These are phyloP conservation scores for Temnothorax curvispinosus DNA, from an alignment of 1,140 invertebrate species.

Conservation along the genomic window DNA sequence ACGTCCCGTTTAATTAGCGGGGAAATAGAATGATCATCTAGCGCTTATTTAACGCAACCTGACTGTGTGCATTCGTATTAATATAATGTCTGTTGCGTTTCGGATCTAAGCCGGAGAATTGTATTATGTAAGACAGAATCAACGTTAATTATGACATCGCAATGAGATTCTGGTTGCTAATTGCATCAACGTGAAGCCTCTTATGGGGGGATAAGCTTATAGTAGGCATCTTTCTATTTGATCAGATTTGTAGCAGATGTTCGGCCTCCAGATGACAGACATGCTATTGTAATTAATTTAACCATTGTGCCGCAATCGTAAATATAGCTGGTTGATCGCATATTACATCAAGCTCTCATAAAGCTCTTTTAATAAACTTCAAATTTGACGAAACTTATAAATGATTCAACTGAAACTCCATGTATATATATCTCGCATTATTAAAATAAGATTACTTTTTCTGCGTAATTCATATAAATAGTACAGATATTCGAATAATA, in stretches of 20 bases:
- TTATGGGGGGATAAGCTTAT: constrained; percentile 28
- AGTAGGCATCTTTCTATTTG: constrained; percentile 47
- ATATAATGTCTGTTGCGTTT: constrained; percentile 17
- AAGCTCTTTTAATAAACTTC: constrained; percentile 1
- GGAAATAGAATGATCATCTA: constrained; percentile 48
- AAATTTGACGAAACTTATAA: not conserved
- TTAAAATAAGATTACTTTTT: not conserved
- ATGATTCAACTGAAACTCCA: not conserved
- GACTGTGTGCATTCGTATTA: not conserved
- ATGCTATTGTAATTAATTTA: constrained; percentile 9
- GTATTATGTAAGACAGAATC: constrained; percentile 44
- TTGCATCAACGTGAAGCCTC: constrained; percentile 5
- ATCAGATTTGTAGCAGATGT: constrained; percentile 23
- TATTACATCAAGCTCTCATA: not conserved
- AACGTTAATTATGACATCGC: constrained; percentile 54
- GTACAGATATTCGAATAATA: not conserved
- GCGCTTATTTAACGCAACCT: constrained; percentile 26
- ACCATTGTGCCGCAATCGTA: not conserved
- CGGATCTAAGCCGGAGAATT: constrained; percentile 45
- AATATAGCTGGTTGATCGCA: not conserved
- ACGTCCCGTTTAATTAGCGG: constrained; percentile 43
- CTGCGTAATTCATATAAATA: not conserved
- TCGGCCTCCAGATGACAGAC: not conserved
- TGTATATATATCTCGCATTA: no score
- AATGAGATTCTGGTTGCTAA: constrained; percentile 38